Evolutionary conservation across 2,797 vertebrate species (phyloP), one percentile per base, ranked within the genome.

Genomic region (Cryptoblepharus egeriae): DNA sequence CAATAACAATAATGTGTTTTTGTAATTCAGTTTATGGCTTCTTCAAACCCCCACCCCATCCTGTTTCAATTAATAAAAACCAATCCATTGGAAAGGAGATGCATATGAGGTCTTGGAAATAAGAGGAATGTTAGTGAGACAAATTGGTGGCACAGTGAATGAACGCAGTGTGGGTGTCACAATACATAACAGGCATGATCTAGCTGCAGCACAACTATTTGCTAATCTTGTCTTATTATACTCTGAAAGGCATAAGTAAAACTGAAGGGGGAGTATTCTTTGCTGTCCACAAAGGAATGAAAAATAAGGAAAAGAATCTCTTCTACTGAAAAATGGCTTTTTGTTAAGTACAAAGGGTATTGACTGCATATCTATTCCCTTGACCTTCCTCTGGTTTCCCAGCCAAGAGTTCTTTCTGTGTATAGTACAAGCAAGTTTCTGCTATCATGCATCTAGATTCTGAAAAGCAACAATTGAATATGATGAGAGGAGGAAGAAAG

Each of bases 231-330:
- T 60, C 60, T 85, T 83, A 88, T 86, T 45, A 0, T 49, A 39
- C 83, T 2, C 18, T 82, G n/a, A 76, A 87, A 81, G 81, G 65
- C 18, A 88, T 57, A 49, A 81, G 82, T 52, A 80, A 67, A 73
- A 71, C 20, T 45, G 49, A 15, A 52, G 71, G 45, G n/a, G 77
- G 3, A 69, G 24, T 81, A 87, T 58, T 71, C 13, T 18, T 26
- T 82, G 4, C 77, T 75, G 37, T 0, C 83, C 77, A 26, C 30
- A 77, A 45, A 74, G n/a, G 67, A 45, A 78, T 85, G 67, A 84
- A 77, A 91, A 91, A 90, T 90, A 81, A 84, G 71, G 42, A 61
- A 37, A 30, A 88, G 22, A 81, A 88, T 76, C 39, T 5, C 1
- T 81, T 65, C 87, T 84, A 79, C 84, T 89, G 63, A 74, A 52